These are phyloP conservation scores for Microcebus ravelobensis DNA, from an alignment of 2,113 vertebrate species.

Conservation along the genomic window DNA sequence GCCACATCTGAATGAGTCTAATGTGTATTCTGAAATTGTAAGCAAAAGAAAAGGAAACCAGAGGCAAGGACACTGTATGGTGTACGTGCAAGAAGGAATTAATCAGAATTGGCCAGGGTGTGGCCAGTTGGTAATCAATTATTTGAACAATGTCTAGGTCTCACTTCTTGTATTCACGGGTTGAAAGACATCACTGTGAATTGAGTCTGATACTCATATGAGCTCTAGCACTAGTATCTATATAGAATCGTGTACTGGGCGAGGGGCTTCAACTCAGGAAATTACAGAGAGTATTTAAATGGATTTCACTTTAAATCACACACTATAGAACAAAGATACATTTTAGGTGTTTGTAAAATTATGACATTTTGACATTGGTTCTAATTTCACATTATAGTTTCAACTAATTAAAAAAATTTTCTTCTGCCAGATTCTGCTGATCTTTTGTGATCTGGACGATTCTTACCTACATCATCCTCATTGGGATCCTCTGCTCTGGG, in stretches of 20 bases:
- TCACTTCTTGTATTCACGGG: background rate
- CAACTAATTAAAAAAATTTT: background rate
- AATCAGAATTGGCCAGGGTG: accelerated
- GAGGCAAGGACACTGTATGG: background rate
- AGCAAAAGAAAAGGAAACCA: background rate
- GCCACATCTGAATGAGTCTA: background rate
- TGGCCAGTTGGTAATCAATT: too few species aligned
- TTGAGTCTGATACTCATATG: too few species aligned
- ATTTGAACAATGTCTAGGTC: background rate
- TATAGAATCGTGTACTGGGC: background rate
- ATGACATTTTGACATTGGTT: background rate
- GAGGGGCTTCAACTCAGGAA: background rate
- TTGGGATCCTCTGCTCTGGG: accelerated
- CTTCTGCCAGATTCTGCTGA: background rate
- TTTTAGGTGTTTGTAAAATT: background rate
- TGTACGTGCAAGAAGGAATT: background rate
- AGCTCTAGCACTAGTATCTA: background rate
- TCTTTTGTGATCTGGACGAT: background rate
- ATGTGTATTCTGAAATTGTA: background rate
- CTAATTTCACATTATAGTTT: background rate
- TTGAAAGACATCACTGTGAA: background rate
- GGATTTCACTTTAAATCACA: background rate
- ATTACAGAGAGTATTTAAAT: background rate
- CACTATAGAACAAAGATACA: accelerated
- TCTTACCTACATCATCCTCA: accelerated